phyloP scores from a whole-genome alignment of 2,797 vertebrate genomes.

The Sebastes nivosus region DNA sequence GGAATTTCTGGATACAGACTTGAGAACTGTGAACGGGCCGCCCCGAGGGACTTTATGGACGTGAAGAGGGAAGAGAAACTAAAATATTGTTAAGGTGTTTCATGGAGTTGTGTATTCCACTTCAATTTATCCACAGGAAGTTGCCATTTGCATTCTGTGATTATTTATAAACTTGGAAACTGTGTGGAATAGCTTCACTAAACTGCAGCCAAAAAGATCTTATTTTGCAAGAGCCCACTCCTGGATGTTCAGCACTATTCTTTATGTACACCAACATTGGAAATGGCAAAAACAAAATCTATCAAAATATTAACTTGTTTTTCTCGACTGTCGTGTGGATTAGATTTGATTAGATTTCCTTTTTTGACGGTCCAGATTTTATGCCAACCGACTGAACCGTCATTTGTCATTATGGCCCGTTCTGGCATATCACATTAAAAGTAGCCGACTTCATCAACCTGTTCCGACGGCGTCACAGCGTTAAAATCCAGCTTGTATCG shows the following conservation, averaged over 20 bases:
- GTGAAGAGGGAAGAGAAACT: neutral
- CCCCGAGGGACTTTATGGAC: neutral
- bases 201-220: neutral
- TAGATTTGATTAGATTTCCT: too few species aligned
- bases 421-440: too few species aligned
- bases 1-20: neutral
- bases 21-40: neutral
- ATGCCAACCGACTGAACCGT: too few species aligned
- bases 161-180: neutral
- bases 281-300: neutral
- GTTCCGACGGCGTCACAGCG: too few species aligned
- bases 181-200: neutral
- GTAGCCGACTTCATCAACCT: fast-evolving
- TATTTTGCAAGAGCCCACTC: neutral
- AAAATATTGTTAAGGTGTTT: neutral
- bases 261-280: neutral
- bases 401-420: too few species aligned
- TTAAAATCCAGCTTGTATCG: too few species aligned
- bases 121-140: neutral
- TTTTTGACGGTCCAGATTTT: too few species aligned
- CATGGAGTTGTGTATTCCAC: neutral
- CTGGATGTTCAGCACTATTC: too few species aligned
- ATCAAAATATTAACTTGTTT: neutral
- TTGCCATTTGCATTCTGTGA: neutral
- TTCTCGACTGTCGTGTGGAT: neutral